These are phyloP conservation scores for Solea senegalensis DNA, from an alignment of 2,113 vertebrate genomes.

Conservation along the genomic window DNA sequence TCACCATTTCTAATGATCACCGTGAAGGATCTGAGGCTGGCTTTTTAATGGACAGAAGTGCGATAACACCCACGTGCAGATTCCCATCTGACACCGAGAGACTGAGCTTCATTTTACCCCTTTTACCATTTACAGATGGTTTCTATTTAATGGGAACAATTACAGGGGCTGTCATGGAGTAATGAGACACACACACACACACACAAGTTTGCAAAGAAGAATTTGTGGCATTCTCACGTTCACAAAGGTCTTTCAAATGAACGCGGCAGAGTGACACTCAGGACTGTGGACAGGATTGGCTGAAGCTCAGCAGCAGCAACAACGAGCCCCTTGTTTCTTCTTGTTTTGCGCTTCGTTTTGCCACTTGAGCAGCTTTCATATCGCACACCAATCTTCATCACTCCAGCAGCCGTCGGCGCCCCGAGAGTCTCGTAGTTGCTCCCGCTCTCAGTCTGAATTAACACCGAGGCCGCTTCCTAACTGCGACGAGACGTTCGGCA, in stretches of 20 bases:
- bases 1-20: constrained; percentile 56
- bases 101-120: constrained; percentile 46
- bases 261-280: constrained; percentile 7
- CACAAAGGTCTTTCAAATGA: not conserved
- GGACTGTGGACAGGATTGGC: constrained; percentile 22
- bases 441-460: constrained; percentile 72
- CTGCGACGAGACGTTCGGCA: constrained; percentile 69
- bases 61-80: constrained; percentile 61
- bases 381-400: constrained; percentile 72
- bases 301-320: constrained; percentile 30
- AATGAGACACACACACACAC: constrained; percentile 31
- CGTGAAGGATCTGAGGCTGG: constrained; percentile 40
- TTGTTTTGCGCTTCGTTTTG: constrained; percentile 64
- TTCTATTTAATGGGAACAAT: constrained; percentile 55
- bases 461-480: constrained; percentile 67
- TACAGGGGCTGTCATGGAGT: constrained; percentile 28
- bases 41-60: constrained; percentile 68
- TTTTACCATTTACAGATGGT: constrained; percentile 38
- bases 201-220: constrained; percentile 12
- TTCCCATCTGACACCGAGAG: constrained; percentile 60
- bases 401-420: constrained; percentile 54
- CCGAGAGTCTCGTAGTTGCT: constrained; percentile 60
- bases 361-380: constrained; percentile 47
- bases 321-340: constrained; percentile 25
- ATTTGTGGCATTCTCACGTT: not conserved